A percentile compares a stretch with the other conserved stretches of the same genome.
These are phyloP conservation scores for Euphonia xanthogaster DNA, from an alignment of 2,797 vertebrate genomes.

Conservation along the genomic window DNA sequence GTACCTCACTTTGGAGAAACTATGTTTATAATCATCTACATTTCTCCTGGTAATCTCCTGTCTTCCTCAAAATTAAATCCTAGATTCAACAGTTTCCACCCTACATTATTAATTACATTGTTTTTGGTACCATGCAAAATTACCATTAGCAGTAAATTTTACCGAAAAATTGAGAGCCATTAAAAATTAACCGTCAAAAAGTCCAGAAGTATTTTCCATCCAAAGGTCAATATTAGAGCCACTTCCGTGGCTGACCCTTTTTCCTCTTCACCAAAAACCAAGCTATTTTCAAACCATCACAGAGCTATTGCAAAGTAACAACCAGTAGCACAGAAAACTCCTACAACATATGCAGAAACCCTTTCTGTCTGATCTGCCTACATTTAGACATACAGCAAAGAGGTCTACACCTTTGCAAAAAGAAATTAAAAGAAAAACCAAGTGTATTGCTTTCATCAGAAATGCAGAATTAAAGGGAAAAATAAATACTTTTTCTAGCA, in stretches of 20 bases:
- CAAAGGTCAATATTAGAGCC: not conserved
- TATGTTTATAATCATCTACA: not conserved
- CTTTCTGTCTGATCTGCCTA: not conserved
- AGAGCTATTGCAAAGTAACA: not conserved
- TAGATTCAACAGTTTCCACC: not conserved
- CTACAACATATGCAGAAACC: not conserved
- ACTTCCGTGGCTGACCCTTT: not conserved
- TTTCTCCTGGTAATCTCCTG: not conserved
- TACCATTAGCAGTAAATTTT: not conserved
- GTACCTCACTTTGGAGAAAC: not conserved
- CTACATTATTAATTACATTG: not conserved
- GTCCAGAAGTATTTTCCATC: not conserved
- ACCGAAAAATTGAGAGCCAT: not conserved
- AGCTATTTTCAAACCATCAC: not conserved
- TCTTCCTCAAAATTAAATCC: not conserved
- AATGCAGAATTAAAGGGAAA: not conserved
- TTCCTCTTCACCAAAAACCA: not conserved
- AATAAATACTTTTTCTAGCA: not conserved
- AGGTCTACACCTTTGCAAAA: not conserved
- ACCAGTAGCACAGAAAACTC: not conserved
- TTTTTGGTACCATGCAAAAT: not conserved
- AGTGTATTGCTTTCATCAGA: not conserved
- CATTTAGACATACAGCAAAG: not conserved
- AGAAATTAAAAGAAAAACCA: not conserved
- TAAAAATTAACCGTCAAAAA: not conserved